Evolutionary conservation across 2,797 vertebrate genomes (phyloP).

Genomic region (Megaceryle alcyon): DNA sequence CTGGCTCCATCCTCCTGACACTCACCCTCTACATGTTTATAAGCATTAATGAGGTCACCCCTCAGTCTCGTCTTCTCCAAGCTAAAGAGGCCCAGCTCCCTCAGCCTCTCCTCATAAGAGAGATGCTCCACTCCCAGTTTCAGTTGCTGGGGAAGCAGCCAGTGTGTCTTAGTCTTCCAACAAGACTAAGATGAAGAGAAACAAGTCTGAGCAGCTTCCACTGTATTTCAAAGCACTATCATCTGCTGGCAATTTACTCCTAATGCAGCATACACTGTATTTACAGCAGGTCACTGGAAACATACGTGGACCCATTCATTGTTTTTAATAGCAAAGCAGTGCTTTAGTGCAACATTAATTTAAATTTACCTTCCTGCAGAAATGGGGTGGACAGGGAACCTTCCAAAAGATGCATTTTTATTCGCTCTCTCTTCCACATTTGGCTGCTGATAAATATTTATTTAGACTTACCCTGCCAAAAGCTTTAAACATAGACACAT

Average conservation of each 20-base stretch:
- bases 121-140: neutral
- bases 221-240: neutral
- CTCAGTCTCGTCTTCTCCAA: no score
- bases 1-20: no score
- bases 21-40: no score
- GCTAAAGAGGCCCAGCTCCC: no score
- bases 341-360: constrained; percentile 11
- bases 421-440: neutral
- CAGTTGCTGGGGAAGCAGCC: neutral
- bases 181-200: neutral
- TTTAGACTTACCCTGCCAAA: constrained; percentile 37
- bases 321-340: neutral
- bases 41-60: no score
- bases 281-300: constrained; percentile 18
- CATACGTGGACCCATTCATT: neutral
- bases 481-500: neutral
- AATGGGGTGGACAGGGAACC: neutral
- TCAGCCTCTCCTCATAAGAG: no score
- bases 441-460: constrained; percentile 26
- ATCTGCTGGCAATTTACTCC: neutral
- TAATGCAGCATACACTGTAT: neutral
- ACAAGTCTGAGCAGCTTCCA: neutral
- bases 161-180: neutral
- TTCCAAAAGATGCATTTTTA: constrained; percentile 52
- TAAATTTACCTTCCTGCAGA: constrained; percentile 38